Evolutionary conservation across 2,797 vertebrate species (phyloP), one percentile per base, ranked within the genome.

Genomic region (Manis pentadactyla): DNA sequence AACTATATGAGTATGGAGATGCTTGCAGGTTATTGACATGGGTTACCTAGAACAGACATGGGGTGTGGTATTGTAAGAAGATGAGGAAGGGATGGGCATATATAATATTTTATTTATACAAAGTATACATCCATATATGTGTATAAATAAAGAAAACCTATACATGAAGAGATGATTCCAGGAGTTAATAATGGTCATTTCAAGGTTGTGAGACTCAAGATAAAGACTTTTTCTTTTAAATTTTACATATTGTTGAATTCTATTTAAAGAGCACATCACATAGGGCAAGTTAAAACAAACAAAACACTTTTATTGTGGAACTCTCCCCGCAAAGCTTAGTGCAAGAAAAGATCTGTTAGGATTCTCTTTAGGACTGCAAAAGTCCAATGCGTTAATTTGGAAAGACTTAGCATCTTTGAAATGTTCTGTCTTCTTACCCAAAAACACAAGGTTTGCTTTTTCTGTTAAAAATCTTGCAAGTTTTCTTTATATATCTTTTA

Each of bases 391-490:
- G 19, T 73, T 74, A 68, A 53, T 63, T 74, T 88, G 49, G 66
- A 87, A 93, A 95, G 86, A 96, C 57, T 34, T 61, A 49, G 10
- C 37, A 93, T 79, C 42, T 74, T 84, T 39, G 42, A 55, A 85
- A 64, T 34, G 7, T 10, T 55, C 17, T 71, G 13, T 75, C 37
- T 77, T 92, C 79, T 63, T 90, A 79, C 57, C 78, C 13, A 55
- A 73, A 91, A 75, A 94, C 34, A 37, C 21, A 63, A 37, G 39
- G 46, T 87, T 90, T 73, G 4, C 42, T 27, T 79, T 87, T 74
- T 82, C 59, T 68, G 27, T 51, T 49, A 66, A 81, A 75, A n/a
- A 31, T 39, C 39, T 68, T 37, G 7, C 18, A 51, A 59, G 39
- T 31, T 79, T 64, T 85, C 61, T 90, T 53, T 85, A 59, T 61